These are phyloP conservation scores for Paracanthobrama guichenoti DNA, from an alignment of 2,113 vertebrate genomes.

Conservation along the genomic window DNA sequence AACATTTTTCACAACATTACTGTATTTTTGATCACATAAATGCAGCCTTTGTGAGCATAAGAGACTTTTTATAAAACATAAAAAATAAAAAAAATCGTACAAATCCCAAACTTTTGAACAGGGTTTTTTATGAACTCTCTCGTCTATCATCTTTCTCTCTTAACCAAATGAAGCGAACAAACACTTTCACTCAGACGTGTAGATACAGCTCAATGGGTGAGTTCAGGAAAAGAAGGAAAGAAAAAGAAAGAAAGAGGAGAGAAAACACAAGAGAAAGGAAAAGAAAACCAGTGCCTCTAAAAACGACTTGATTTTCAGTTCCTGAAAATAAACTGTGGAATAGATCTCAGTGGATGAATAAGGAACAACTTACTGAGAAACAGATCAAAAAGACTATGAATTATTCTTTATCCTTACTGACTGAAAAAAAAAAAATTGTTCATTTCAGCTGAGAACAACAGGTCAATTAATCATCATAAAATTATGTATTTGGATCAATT, in stretches of 20 bases:
- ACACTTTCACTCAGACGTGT: conserved; percentile 59
- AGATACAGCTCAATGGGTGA: conserved; percentile 49
- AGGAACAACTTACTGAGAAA: conserved; percentile 65
- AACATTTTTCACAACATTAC: not conserved
- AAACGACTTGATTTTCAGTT: conserved; percentile 61
- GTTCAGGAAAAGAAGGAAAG: not conserved
- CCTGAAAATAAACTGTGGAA: conserved; percentile 62
- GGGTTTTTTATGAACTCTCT: not conserved
- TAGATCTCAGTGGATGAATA: conserved; percentile 62
- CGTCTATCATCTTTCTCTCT: conserved; percentile 50
- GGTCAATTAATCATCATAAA: not conserved
- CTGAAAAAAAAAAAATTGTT: not conserved
- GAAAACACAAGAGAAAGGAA: conserved; percentile 55
- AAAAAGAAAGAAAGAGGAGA: conserved; percentile 55
- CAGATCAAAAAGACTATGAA: conserved; percentile 55
- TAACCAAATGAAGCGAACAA: conserved; percentile 68
- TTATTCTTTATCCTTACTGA: conserved; percentile 24
- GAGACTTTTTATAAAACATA: not conserved
- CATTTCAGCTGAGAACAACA: not conserved
- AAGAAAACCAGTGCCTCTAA: conserved; percentile 60
- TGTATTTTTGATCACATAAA: not conserved
- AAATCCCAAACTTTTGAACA: not conserved
- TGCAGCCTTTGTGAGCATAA: not conserved
- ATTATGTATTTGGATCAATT: not conserved
- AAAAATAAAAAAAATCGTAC: not conserved